These are phyloP conservation scores for Stenopsyche tienmushanensis DNA, from an alignment of 1,140 invertebrate species.

Conservation along the genomic window DNA sequence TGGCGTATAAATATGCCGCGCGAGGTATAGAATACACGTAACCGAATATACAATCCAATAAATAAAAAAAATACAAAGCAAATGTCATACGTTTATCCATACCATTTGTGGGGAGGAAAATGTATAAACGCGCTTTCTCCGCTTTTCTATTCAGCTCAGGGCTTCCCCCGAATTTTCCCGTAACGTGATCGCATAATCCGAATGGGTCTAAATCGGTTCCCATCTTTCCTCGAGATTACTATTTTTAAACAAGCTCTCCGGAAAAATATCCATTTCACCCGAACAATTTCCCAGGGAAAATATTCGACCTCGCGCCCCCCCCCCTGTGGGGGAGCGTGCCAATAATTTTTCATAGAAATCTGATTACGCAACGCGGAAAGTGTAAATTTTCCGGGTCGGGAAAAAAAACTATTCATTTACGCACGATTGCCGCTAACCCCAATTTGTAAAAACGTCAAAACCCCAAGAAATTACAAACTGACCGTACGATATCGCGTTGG, in stretches of 20 bases:
- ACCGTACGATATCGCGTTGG: too few species aligned
- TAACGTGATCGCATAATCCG: conserved; percentile 27
- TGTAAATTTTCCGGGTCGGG: too few species aligned
- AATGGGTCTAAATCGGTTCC: conserved; percentile 26
- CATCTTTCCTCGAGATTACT: conserved; percentile 26
- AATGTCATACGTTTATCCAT: conserved; percentile 24
- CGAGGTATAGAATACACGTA: conserved; percentile 9
- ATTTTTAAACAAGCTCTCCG: conserved; percentile 13
- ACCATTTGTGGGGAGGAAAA: background rate
- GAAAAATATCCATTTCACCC: background rate
- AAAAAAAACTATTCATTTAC: too few species aligned
- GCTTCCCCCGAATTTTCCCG: conserved; percentile 13
- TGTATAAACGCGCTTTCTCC: background rate
- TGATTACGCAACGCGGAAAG: too few species aligned
- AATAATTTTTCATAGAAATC: too few species aligned
- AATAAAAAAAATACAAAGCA: conserved; percentile 25
- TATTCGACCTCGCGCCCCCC: background rate
- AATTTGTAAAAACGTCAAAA: too few species aligned
- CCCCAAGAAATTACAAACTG: too few species aligned
- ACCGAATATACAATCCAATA: conserved; percentile 11
- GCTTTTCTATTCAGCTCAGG: conserved; percentile 17
- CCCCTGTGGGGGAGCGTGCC: background rate
- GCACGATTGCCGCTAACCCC: too few species aligned
- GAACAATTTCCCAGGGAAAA: background rate
- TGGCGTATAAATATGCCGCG: too few species aligned